Conservation (phyloP, 2,797 vertebrate genomes). For the Spinus pinus region DNA sequence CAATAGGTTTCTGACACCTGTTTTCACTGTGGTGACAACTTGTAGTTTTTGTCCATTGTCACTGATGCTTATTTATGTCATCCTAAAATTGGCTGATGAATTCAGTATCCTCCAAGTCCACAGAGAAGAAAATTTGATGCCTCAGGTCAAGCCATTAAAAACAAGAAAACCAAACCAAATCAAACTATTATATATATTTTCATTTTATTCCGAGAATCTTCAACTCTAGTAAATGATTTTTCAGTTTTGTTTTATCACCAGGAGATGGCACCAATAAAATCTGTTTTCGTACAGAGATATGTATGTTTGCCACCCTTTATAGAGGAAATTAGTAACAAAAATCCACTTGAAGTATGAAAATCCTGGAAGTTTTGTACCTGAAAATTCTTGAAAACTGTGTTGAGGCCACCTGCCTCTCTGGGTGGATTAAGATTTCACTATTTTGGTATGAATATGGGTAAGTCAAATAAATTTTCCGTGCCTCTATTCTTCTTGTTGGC, state of each 20-base stretch:
- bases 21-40: not conserved
- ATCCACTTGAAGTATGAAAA: not conserved
- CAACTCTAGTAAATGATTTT: not conserved
- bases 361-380: not conserved
- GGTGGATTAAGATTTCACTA: not conserved
- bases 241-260: slow-evolving; percentile 65
- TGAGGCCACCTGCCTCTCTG: not conserved
- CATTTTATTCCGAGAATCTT: not conserved
- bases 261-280: slow-evolving; percentile 70
- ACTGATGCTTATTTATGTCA: not conserved
- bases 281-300: not conserved
- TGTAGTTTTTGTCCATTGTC: not conserved
- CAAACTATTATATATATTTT: not conserved
- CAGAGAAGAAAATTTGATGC: not conserved
- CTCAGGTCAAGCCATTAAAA: not conserved
- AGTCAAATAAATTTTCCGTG: not conserved
- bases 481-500: not conserved
- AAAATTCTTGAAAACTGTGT: slow-evolving; percentile 31
- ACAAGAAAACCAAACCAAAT: not conserved
- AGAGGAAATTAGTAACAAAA: not conserved
- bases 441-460: not conserved
- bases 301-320: not conserved
- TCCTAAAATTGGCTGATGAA: not conserved
- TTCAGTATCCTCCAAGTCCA: not conserved
- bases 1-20: not conserved